Conservation (phyloP, 2,888 invertebrate genomes). For the Eupithecia pulchellata region DNA sequence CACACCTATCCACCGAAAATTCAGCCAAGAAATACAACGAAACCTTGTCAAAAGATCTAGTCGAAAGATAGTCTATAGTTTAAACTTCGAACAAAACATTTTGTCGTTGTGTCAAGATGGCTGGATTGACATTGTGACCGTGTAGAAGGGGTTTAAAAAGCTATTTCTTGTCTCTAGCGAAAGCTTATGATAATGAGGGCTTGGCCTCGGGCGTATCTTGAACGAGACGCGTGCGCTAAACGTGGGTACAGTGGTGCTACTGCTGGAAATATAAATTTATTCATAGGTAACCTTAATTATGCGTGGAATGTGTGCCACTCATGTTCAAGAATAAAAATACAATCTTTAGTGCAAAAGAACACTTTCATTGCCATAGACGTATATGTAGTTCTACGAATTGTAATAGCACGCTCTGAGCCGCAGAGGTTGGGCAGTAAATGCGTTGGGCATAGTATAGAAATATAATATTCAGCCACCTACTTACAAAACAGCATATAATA, state of each 20-base stretch:
- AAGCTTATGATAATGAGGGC: conserved; percentile 44
- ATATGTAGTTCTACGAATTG: background rate
- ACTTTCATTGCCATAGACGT: background rate
- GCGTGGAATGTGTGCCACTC: background rate
- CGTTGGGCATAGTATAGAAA: background rate
- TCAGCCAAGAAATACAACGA: background rate
- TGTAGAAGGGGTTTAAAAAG: conserved; percentile 39
- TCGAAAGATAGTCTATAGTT: background rate
- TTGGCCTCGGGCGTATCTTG: conserved; percentile 32
- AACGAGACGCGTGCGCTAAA: conserved; percentile 23
- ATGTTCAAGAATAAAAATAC: background rate
- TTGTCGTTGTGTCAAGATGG: background rate
- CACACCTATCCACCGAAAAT: background rate
- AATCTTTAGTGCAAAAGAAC: background rate
- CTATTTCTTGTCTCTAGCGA: conserved; percentile 42
- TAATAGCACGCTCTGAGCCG: background rate
- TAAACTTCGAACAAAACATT: background rate
- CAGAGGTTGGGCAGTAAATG: background rate
- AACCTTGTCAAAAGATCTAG: background rate
- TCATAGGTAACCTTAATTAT: background rate
- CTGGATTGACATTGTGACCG: background rate
- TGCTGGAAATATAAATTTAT: background rate
- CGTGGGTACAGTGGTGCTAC: background rate
- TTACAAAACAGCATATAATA: background rate
- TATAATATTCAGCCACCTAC: background rate